Evolutionary conservation across 1,140 invertebrate species (phyloP).

Genomic region (Drosophila santomea): DNA sequence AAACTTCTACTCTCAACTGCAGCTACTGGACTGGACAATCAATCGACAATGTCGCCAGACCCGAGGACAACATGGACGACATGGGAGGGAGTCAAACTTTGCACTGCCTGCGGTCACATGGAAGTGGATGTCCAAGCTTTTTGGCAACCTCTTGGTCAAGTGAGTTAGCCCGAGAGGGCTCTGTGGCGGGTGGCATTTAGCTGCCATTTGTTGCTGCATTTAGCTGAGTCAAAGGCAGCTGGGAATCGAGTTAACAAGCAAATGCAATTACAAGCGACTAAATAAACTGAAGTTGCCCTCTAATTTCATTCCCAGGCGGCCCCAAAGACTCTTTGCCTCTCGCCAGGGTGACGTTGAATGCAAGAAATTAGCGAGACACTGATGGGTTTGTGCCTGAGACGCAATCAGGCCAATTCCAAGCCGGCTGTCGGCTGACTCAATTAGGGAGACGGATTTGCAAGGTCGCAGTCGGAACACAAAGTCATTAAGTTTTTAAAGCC

Average conservation of each 20-base stretch:
- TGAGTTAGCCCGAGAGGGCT: slow-evolving; percentile 32
- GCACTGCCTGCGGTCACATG: slow-evolving; percentile 23
- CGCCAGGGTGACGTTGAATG: slow-evolving; percentile 43
- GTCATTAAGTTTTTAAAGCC: slow-evolving; percentile 65
- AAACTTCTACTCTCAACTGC: background rate
- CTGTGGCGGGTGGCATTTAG: slow-evolving; percentile 35
- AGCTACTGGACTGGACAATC: slow-evolving; percentile 35
- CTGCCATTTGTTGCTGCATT: slow-evolving; percentile 33
- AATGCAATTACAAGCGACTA: slow-evolving; percentile 75
- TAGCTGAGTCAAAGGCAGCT: slow-evolving; percentile 52
- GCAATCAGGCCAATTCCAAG: slow-evolving; percentile 56
- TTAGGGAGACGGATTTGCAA: slow-evolving; percentile 41
- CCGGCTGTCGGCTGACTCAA: slow-evolving; percentile 49
- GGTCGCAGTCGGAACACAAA: slow-evolving; percentile 32
- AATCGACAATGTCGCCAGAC: slow-evolving; percentile 67
- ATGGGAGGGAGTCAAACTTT: background rate
- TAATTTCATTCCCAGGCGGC: slow-evolving; percentile 34
- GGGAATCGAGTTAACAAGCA: slow-evolving; percentile 64
- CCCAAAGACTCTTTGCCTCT: slow-evolving; percentile 5
- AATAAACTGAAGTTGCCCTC: slow-evolving; percentile 71
- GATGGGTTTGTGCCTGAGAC: slow-evolving; percentile 25
- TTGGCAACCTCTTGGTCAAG: slow-evolving; percentile 29
- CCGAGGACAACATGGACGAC: slow-evolving; percentile 5
- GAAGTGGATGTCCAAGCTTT: slow-evolving; percentile 30
- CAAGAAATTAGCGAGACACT: slow-evolving; percentile 57